Base-by-base conservation (phyloP, 1,140 invertebrate genomes). In the Aphelinus certus region DNA sequence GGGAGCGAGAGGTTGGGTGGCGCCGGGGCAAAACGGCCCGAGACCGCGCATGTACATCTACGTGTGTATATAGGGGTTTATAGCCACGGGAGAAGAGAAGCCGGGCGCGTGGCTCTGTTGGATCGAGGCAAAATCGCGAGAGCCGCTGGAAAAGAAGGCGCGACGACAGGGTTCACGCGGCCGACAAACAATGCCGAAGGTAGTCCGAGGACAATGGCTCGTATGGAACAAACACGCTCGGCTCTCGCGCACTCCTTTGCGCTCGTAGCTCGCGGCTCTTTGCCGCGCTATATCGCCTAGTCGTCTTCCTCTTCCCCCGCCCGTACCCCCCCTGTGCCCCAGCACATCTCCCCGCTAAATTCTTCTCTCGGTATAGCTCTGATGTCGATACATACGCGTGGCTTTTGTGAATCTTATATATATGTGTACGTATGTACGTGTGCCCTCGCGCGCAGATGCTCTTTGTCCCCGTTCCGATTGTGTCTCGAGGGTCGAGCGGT, bases 201-300 rank as follows among this genome's bases (percentile, higher is more conserved):
- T 80, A 81, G 81, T 83, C 83, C 81, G 80, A 78, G 80, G 83
- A 87, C 83, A 86, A 87, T 86, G 80, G 81, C 84, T 85, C 82
- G 85, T 84, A 81, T 86, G 85, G 84, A 87, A 87, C 84, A 87
- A 86, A 88, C 83, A 82, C 86, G 53, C 76, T 55, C 69, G 55
- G 5, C 55, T 46, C 47, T 56, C 75, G 69, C 61, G 75, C 56
- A 43, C 55, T 43, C 6, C 46, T 48, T 26, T 60, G 4, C 45
- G 7, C 56, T 26, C n/a, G 26, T 26, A 26, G 26, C 26, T 26
- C 26, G 61, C 62, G 48, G 56, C 61, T 68, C 62, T 77, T 76
- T 46, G 3, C 67, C 47, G 71, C 60, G 42, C 69, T 71, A 55
- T 71, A 58, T 55, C 56, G 47, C 5, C 43, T 66, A 57, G 65